Evolutionary conservation across 2,797 vertebrate genomes (phyloP), one percentile per base, ranked within the genome.

Genomic region (Hoplostethus atlanticus): DNA sequence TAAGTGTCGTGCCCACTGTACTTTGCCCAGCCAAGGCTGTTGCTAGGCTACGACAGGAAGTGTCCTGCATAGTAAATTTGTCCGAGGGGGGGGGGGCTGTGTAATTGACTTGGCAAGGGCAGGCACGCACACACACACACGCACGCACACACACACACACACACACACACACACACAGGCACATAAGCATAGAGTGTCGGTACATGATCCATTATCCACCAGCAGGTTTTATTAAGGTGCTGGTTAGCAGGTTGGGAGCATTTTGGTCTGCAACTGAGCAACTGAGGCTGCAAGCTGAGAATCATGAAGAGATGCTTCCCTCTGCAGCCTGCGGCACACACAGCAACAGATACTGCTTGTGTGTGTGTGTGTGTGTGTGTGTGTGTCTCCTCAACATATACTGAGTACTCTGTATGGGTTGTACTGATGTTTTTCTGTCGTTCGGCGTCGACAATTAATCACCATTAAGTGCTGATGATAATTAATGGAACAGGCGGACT

Each of bases 21-120:
- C 76, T 61, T 61, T 34, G 75, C 47, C 68, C 78, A 64, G 79
- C 77, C 71, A 79, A 80, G 80, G 75, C 84, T 89, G 93, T 94
- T 95, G 93, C 93, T 93, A 92, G 87, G 92, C 79, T 92, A 93
- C 93, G 17, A 86, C 86, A 87, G 90, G 89, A 94, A 92, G 89
- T 89, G 84, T 89, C 92, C 85, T 90, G 86, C 86, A 92, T 92
- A 89, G 87, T 91, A 88, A 92, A 88, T 85, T 83, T 89, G 84
- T 89, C 86, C 64, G 69, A 48, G 16, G 21, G n/a, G 16, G 61
- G 60, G 58, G 54, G 6, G 61, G 46, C 59, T 89, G 80, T 86
- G 78, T 87, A 85, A 86, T 79, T 88, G 72, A 89, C 86, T 91
- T 86, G 81, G 87, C 87, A 88, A 87, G 84, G 77, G 71, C 87